Conservation (phyloP, 2,888 invertebrate genomes). For the Gandaritis pyraliata region DNA sequence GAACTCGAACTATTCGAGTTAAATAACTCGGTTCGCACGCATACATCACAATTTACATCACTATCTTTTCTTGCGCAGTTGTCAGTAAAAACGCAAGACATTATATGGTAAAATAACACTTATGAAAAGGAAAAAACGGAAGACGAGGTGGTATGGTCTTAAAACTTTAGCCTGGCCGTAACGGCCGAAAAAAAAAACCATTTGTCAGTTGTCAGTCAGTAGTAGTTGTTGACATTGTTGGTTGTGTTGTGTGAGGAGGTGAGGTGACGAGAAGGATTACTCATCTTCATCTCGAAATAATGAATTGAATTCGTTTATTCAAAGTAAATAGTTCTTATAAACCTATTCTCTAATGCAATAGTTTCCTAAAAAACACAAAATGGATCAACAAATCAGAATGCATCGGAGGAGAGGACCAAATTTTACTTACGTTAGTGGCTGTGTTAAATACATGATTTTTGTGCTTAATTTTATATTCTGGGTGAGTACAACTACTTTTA, state of each 20-base stretch:
- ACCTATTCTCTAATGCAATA: constrained; percentile 6
- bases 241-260: neutral
- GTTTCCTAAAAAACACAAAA: constrained; percentile 20
- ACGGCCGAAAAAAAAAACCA: too few relatives aligned
- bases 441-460: constrained; percentile 95
- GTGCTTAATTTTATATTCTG: constrained; percentile 95
- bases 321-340: constrained; percentile 1
- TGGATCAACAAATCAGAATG: constrained; percentile 66
- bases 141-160: too few relatives aligned
- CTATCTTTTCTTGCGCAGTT: too few relatives aligned
- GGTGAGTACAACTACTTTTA: constrained; percentile 85
- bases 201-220: too few relatives aligned
- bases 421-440: constrained; percentile 93
- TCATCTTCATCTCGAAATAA: constrained; percentile 16
- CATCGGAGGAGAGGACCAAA: constrained; percentile 87
- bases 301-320: constrained; percentile 11
- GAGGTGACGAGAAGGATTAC: neutral
- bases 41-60: too few relatives aligned
- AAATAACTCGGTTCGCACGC: too few relatives aligned
- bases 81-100: too few relatives aligned
- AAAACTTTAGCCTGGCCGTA: too few relatives aligned
- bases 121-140: too few relatives aligned
- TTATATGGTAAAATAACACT: too few relatives aligned
- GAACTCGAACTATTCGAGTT: too few relatives aligned
- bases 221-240: too few relatives aligned